Conservation (phyloP, 2,888 invertebrate species). For the Tenthredo mesomela region DNA sequence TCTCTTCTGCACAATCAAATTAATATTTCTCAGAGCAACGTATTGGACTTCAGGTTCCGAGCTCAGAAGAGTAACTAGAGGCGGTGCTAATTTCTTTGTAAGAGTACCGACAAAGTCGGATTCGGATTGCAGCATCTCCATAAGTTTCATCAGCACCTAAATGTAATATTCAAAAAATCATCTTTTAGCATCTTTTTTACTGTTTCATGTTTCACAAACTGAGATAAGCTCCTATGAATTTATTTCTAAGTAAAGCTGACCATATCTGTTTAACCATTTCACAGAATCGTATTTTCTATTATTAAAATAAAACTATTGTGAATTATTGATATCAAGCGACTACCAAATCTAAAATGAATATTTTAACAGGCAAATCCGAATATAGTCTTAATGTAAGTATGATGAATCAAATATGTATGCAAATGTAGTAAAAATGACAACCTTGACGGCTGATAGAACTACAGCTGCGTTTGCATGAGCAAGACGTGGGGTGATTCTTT, state of each 20-base stretch:
- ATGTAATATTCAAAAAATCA: conserved; percentile 30
- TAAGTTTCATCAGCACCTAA: conserved; percentile 95
- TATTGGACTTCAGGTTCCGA: conserved; percentile 99
- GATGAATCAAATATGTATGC: neutral
- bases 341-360: neutral
- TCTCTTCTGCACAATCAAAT: conserved; percentile 99
- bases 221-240: neutral
- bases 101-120: conserved; percentile 96
- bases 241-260: neutral
- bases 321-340: neutral
- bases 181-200: neutral
- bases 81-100: conserved; percentile 99
- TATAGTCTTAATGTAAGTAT: neutral
- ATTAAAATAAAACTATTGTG: neutral
- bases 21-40: conserved; percentile 98
- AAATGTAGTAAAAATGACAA: conserved; percentile 70
- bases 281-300: neutral
- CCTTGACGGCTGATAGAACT: conserved; percentile 98
- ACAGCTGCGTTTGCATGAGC: conserved; percentile 99
- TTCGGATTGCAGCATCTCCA: conserved; percentile 97
- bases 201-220: neutral
- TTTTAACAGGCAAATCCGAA: neutral
- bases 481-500: conserved; percentile 96
- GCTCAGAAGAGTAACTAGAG: conserved; percentile 96
- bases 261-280: neutral